Percentiles rank a stretch among this genome's conserved stretches.
These are phyloP conservation scores for Microplitis demolitor DNA, from an alignment of 1,140 invertebrate genomes.

Conservation along the genomic window DNA sequence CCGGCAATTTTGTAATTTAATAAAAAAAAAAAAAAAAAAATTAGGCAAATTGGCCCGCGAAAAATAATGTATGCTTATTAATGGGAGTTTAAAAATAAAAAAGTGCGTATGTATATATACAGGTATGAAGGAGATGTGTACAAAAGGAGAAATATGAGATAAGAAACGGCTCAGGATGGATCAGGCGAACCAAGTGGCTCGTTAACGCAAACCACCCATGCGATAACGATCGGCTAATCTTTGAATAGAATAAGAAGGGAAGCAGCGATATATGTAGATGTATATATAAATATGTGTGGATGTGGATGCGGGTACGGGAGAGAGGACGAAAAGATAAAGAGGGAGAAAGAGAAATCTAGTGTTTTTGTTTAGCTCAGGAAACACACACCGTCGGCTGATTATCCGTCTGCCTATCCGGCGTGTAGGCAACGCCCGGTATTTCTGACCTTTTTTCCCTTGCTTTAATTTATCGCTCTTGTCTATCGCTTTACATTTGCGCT, in stretches of 20 bases:
- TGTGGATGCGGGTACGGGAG: not conserved
- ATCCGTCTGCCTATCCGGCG: slow-evolving; percentile 30
- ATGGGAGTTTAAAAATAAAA: not conserved
- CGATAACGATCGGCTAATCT: slow-evolving; percentile 50
- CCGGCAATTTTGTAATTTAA: too few species aligned
- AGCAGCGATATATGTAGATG: not conserved
- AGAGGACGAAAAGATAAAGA: not conserved
- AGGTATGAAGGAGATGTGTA: not conserved
- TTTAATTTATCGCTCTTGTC: slow-evolving; percentile 22
- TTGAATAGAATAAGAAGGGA: slow-evolving; percentile 16
- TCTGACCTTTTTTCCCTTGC: slow-evolving; percentile 9
- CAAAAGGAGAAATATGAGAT: slow-evolving; percentile 31
- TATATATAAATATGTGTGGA: not conserved
- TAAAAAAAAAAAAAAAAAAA: too few species aligned
- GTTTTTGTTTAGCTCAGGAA: slow-evolving; percentile 35
- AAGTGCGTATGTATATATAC: not conserved
- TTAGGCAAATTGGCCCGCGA: too few species aligned
- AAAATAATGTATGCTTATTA: not conserved
- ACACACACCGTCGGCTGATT: slow-evolving; percentile 32
- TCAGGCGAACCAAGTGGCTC: slow-evolving; percentile 35
- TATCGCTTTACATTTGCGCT: slow-evolving; percentile 22
- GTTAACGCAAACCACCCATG: slow-evolving; percentile 44
- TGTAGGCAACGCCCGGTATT: slow-evolving; percentile 20
- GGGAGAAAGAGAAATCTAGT: slow-evolving; percentile 22
- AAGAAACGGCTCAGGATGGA: slow-evolving; percentile 34